Evolutionary conservation across 2,888 invertebrate species (phyloP).

Genomic region (Heteromurus nitidus): DNA sequence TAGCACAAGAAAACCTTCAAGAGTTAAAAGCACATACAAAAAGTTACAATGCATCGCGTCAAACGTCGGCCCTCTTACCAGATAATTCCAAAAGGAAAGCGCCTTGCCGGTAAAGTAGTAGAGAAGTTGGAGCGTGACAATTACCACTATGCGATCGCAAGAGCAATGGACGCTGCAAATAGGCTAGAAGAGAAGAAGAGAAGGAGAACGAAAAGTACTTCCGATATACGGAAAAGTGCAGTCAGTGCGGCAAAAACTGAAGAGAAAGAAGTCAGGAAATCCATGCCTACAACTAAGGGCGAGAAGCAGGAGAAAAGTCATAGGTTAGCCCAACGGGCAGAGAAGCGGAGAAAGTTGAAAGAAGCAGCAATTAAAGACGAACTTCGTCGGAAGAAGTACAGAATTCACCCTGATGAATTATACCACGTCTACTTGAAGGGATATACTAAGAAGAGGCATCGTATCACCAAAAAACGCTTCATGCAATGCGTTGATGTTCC

Average conservation of each 20-base stretch:
- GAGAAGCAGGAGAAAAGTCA: not conserved
- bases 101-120: not conserved
- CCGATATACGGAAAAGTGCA: not conserved
- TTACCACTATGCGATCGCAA: not conserved
- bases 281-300: not conserved
- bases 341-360: not conserved
- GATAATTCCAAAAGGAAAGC: slow-evolving; percentile 36
- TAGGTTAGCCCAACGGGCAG: not conserved
- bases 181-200: not conserved
- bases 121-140: slow-evolving; percentile 21
- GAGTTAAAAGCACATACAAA: not conserved
- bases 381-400: slow-evolving; percentile 35
- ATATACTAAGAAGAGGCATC: slow-evolving; percentile 22
- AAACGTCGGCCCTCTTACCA: not conserved
- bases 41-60: not conserved
- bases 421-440: slow-evolving; percentile 15
- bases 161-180: slow-evolving; percentile 8
- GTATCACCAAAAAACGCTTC: slow-evolving; percentile 36
- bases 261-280: not conserved
- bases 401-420: slow-evolving; percentile 19
- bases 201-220: not conserved
- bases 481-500: slow-evolving; percentile 34
- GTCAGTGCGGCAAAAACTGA: not conserved
- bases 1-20: not conserved
- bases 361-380: not conserved